Evolutionary conservation across 2,113 vertebrate species (phyloP), one percentile per base, ranked within the genome.

Genomic region (Macquaria australasica): DNA sequence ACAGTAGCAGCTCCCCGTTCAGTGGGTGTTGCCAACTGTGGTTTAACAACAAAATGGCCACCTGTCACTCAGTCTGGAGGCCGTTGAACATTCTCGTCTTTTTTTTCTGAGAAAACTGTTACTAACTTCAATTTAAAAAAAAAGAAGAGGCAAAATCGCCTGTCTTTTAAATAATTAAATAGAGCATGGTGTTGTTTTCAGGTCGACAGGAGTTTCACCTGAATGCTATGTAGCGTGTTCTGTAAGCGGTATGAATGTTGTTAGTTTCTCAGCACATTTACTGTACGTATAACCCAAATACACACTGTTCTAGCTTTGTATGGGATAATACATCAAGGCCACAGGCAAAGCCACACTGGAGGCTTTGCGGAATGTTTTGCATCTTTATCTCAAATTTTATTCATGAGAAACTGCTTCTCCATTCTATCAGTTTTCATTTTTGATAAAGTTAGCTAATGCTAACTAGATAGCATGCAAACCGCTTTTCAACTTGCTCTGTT

Each of bases 181-280:
- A 48, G 25, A 50, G 59, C 37, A 0, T 48, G 4, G 12, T 25
- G 56, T 45, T 43, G 25, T 80, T 69, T 59, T 79, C 15, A 25
- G 21, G 28, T 48, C 6, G 59, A 28, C 31, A 45, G 59, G 37
- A 58, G 6, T 11, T 64, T 56, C 5, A 9, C 28, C 60, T 73
- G 43, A 64, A 81, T 58, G 77, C 72, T 81, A 28, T 23, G 21
- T 37, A 25, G 50, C 15, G 28, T 75, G 71, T n/a, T 74, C 41
- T 70, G 25, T 56, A 20, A 62, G 23, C 34, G 0, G 18, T 63
- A 7, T 43, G 39, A 41, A 66, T 77, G 39, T 63, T 18, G 45
- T 73, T 5, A 7, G 78, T 67, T 50, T 79, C 3, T 68, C 25
- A n/a, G 31, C 70, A 45, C 70, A 21, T 72, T 39, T 58, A 39